These are phyloP conservation scores for Coptotermes formosanus DNA, from an alignment of 1,140 invertebrate genomes.

Conservation along the genomic window DNA sequence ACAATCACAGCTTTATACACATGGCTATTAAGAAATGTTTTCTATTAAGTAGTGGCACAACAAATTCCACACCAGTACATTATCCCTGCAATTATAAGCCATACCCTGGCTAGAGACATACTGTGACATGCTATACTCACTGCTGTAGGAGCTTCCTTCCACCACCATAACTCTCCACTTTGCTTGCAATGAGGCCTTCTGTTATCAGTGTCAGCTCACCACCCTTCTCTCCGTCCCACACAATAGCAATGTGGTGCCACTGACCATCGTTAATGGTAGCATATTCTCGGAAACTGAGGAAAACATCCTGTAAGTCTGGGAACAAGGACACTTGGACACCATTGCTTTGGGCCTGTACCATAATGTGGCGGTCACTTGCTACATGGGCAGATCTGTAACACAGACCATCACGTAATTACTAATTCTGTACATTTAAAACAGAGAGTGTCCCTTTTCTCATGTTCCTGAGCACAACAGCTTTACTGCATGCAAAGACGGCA, in stretches of 20 bases:
- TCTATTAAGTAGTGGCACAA: no score
- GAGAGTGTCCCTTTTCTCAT: no score
- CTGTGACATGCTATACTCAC: conserved; percentile 54
- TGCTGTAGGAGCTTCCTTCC: conserved; percentile 74
- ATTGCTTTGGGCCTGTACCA: conserved; percentile 87
- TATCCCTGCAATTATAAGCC: no score
- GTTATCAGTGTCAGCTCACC: conserved; percentile 85
- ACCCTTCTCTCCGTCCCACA: conserved; percentile 85
- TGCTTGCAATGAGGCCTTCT: conserved; percentile 89
- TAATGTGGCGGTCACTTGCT: conserved; percentile 70
- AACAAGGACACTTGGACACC: conserved; percentile 88
- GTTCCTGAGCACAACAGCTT: no score
- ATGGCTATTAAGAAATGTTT: no score
- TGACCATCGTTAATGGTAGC: conserved; percentile 93
- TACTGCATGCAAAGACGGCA: no score
- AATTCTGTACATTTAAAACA: no score
- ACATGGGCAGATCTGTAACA: conserved; percentile 56
- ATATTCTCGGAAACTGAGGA: conserved; percentile 84
- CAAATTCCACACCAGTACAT: no score
- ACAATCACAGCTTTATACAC: no score
- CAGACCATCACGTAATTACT: no score
- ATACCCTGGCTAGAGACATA: neutral
- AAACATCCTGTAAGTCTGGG: conserved; percentile 84
- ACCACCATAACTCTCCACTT: conserved; percentile 79
- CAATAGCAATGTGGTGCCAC: conserved; percentile 94